These are phyloP conservation scores for Oscheius myriophilus DNA, from an alignment of 2,888 invertebrate genomes.

Conservation along the genomic window DNA sequence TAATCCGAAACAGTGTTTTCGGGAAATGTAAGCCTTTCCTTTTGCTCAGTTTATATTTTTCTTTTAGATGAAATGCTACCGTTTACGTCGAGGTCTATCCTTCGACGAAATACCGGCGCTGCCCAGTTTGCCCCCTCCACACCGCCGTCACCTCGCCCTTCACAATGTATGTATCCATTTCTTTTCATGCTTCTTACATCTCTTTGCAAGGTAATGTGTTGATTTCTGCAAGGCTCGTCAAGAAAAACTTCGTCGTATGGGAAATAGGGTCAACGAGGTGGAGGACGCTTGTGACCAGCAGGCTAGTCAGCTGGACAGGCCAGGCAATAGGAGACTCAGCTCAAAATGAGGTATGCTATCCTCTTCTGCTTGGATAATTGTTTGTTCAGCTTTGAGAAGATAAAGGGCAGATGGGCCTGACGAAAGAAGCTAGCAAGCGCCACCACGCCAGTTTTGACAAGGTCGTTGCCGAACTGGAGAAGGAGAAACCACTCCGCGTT, in stretches of 20 bases:
- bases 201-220: no score
- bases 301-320: no score
- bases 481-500: no score
- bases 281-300: neutral
- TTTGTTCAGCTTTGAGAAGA: no score
- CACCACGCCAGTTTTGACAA: no score
- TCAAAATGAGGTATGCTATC: no score
- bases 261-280: neutral
- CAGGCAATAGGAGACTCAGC: no score
- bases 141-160: constrained; percentile 8
- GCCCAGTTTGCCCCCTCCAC: constrained; percentile 12
- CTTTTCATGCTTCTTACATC: neutral
- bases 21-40: constrained; percentile 13
- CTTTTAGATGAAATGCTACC: neutral
- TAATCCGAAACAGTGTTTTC: neutral
- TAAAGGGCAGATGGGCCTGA: no score
- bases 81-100: constrained; percentile 5
- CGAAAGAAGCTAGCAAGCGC: no score
- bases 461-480: no score
- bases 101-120: neutral
- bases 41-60: neutral
- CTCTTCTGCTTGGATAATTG: no score
- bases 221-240: constrained; percentile 12
- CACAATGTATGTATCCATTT: constrained; percentile 7
- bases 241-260: constrained; percentile 4